Evolutionary conservation across 2,113 vertebrate genomes (phyloP).

Genomic region (Strix uralensis): DNA sequence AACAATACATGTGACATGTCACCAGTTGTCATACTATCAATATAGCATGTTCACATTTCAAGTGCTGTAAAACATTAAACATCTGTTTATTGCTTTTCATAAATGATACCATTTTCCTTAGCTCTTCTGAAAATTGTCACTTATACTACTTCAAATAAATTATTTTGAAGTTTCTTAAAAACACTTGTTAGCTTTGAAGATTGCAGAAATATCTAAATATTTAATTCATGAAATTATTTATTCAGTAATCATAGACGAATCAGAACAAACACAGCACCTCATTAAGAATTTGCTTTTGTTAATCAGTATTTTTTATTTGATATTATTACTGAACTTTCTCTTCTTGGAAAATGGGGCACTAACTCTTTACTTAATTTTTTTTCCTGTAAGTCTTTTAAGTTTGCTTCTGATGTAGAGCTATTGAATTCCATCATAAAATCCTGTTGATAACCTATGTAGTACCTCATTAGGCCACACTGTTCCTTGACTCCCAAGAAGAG

Average conservation of each 20-base stretch:
- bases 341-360: neutral
- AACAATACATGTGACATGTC: neutral
- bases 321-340: neutral
- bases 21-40: neutral
- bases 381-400: slow-evolving; percentile 27
- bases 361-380: slow-evolving; percentile 18
- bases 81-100: neutral
- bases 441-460: slow-evolving; percentile 22
- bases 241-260: neutral
- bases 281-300: neutral
- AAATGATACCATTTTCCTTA: neutral
- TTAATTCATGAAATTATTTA: neutral
- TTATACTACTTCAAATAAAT: neutral
- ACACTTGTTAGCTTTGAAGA: neutral
- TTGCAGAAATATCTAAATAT: neutral
- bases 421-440: slow-evolving; percentile 33
- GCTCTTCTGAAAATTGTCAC: neutral
- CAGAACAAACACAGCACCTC: neutral
- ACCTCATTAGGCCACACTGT: slow-evolving; percentile 52
- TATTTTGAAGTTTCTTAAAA: slow-evolving; percentile 13
- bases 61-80: neutral
- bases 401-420: slow-evolving; percentile 26
- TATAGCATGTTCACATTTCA: neutral
- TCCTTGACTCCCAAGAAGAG: slow-evolving; percentile 39
- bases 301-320: neutral